phyloP scores from a whole-genome alignment of 2,113 vertebrate species.

The Scomber japonicus region DNA sequence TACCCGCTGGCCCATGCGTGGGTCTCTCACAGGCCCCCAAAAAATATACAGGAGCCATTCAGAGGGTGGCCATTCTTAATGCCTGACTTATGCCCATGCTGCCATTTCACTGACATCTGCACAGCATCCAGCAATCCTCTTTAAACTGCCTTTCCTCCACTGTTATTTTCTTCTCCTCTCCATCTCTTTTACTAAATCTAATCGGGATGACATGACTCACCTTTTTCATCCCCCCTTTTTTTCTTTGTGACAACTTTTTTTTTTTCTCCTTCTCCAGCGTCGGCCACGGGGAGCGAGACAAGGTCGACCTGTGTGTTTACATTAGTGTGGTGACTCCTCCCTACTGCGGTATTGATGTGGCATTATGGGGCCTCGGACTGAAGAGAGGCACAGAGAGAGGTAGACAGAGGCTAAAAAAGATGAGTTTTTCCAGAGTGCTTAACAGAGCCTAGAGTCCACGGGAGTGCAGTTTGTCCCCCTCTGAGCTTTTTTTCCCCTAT shows the following conservation, averaged over 20 bases:
- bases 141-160: conserved; percentile 37
- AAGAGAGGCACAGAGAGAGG: conserved; percentile 36
- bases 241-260: conserved; percentile 51
- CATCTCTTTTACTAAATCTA: conserved; percentile 72
- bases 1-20: conserved; percentile 64
- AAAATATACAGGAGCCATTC: conserved; percentile 66
- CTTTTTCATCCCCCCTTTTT: conserved; percentile 75
- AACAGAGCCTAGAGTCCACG: conserved; percentile 68
- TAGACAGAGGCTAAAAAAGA: conserved; percentile 34
- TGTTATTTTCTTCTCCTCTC: background rate
- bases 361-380: conserved; percentile 82
- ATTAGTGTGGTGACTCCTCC: conserved; percentile 87
- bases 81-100: conserved; percentile 83
- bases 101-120: conserved; percentile 84
- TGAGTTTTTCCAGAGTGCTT: conserved; percentile 73
- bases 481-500: conserved; percentile 53
- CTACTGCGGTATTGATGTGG: conserved; percentile 88
- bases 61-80: conserved; percentile 77
- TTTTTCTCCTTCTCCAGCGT: conserved; percentile 34
- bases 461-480: conserved; percentile 49
- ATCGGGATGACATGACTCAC: conserved; percentile 79
- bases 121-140: conserved; percentile 77
- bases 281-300: conserved; percentile 77
- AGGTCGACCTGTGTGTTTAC: conserved; percentile 84
- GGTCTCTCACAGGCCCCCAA: conserved; percentile 52